Evolutionary conservation across 2,113 vertebrate genomes (phyloP).

Genomic region (Xenopus tropicalis): DNA sequence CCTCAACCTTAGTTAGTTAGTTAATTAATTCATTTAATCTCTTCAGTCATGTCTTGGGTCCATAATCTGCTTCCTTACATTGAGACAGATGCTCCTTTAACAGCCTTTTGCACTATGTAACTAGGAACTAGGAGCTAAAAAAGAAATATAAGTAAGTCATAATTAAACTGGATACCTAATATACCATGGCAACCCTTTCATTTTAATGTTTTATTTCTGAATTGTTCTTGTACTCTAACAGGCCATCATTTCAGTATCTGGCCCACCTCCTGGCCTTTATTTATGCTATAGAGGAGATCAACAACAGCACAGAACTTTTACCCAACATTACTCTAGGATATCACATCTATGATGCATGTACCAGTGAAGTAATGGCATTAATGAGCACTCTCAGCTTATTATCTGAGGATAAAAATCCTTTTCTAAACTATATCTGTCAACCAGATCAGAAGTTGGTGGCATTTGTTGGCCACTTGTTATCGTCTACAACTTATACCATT

Average conservation of each 20-base stretch:
- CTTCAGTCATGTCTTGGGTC: no score
- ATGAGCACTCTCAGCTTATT: conserved; percentile 3
- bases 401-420: background rate
- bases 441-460: background rate
- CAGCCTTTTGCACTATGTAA: no score
- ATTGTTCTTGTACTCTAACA: background rate
- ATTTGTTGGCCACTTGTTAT: conserved; percentile 24
- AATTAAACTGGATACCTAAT: background rate
- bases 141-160: background rate
- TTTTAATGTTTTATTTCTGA: no score
- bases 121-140: background rate
- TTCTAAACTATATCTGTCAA: conserved; percentile 18
- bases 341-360: conserved; percentile 21
- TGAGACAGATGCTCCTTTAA: no score
- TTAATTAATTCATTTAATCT: no score
- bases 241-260: conserved; percentile 9
- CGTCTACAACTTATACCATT: background rate
- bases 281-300: conserved; percentile 27
- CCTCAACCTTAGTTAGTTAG: no score
- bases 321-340: conserved; percentile 30
- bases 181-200: no score
- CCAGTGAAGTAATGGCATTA: conserved; percentile 16
- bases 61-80: no score
- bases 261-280: conserved; percentile 4
- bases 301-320: conserved; percentile 4